Base-by-base conservation (phyloP, 2,888 invertebrate species). In the Siphonodentalium dalli region DNA sequence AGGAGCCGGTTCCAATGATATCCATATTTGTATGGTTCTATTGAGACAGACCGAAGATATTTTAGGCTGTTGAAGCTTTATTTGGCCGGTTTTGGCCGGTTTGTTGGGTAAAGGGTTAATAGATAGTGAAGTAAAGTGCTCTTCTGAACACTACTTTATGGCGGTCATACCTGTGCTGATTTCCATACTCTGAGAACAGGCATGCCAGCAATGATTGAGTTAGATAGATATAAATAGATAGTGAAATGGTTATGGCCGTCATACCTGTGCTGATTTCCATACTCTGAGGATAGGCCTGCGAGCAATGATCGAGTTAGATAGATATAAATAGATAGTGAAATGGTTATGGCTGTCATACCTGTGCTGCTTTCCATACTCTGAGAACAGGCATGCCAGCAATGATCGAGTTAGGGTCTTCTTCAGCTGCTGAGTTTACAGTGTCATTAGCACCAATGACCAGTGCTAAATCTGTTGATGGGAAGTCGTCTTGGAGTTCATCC, bases 381-480 rank as follows among this genome's bases (percentile, higher is more conserved):
- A 93, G 85, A 0, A 93, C 93, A 0, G 93, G 93, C 93, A 93
- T 93, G 57, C 93, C 93, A 24, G 93, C 93, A 70, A 93, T 93
- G 41, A 92, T 91, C 2, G 91, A 92, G 79, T 92, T 90, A 20
- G 93, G 93, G 78, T 93, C 93, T 71, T 91, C 91, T 80, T 93
- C 89, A 21, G 93, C 92, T 0, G 92, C 92, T 59, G 91, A 91
- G 83, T 93, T 93, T 13, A 93, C 92, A 0, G 93, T 93, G 80
- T 93, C 93, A 74, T 93, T 93, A 15, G 93, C 93, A 58, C 93
- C 87, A 77, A 92, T 92, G 21, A 93, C 92, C 43, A 93, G 84
- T 1, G 90, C 91, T 21, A 93, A 85, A 78, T 93, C 93, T 9
- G 92, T 91, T 27, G 90, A 87, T 0, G 87, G 84, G 84, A 93